Conservation (phyloP, 2,797 vertebrate genomes). For the Gallinago nigripennis region DNA sequence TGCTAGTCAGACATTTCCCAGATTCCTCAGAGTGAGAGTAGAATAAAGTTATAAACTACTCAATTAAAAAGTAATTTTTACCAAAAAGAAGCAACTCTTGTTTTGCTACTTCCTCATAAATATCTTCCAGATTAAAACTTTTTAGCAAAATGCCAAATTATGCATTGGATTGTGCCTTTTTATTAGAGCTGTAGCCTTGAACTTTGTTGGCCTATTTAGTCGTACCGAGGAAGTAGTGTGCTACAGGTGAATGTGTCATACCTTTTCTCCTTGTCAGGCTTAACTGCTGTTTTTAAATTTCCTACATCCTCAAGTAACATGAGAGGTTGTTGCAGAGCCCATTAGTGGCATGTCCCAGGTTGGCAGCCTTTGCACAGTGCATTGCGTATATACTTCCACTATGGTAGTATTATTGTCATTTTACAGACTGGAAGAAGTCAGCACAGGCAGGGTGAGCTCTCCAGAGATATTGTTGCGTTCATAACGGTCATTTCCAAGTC, state of each 20-base stretch:
- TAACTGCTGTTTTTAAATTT: neutral
- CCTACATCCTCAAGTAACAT: neutral
- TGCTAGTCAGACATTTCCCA: neutral
- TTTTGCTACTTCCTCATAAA: neutral
- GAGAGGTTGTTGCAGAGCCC: neutral
- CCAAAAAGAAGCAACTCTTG: neutral
- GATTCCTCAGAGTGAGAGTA: neutral
- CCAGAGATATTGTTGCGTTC: neutral
- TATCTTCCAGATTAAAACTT: neutral
- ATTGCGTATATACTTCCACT: neutral
- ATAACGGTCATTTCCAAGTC: neutral
- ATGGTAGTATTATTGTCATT: neutral
- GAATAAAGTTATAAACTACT: neutral
- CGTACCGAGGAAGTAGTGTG: neutral
- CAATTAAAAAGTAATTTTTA: neutral
- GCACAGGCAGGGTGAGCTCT: neutral
- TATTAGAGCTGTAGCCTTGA: neutral
- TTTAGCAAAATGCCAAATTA: neutral
- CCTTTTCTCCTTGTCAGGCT: neutral
- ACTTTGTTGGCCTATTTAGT: neutral
- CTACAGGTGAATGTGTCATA: neutral
- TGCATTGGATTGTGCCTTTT: neutral
- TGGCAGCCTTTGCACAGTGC: rapidly evolving
- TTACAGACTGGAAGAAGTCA: neutral
- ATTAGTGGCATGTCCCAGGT: neutral